Conservation (phyloP, 2,797 vertebrate species). For the Rhodeus uyekii region DNA sequence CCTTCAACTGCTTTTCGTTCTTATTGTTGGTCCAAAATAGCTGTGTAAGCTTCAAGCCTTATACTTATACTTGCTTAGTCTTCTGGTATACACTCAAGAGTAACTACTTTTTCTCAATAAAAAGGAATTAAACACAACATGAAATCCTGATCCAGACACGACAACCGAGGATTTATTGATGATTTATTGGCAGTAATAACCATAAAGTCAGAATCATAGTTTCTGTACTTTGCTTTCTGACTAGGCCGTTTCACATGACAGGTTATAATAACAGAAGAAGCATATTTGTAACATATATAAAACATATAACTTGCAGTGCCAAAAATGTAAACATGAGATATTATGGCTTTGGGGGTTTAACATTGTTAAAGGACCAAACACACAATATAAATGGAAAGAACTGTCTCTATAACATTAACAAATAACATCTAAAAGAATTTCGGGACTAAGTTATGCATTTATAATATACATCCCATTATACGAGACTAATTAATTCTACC, state of each 20-base stretch:
- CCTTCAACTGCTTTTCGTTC: not conserved
- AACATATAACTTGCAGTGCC: slow-evolving; percentile 29
- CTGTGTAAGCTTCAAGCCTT: not conserved
- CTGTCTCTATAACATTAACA: not conserved
- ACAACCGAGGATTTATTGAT: not conserved
- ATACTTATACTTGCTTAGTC: not conserved
- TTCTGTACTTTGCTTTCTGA: slow-evolving; percentile 51
- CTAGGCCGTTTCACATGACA: slow-evolving; percentile 46
- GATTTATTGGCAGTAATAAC: slow-evolving; percentile 84
- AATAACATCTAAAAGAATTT: not conserved
- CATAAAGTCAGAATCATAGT: slow-evolving; percentile 72
- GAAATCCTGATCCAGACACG: not conserved
- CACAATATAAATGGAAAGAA: not conserved
- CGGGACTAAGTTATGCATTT: not conserved
- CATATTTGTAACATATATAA: slow-evolving; percentile 11
- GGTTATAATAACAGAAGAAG: slow-evolving; percentile 36
- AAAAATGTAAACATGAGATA: slow-evolving; percentile 40
- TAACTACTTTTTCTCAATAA: not conserved
- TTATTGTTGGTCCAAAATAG: not conserved
- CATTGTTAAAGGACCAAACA: not conserved
- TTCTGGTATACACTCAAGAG: not conserved
- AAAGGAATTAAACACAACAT: not conserved
- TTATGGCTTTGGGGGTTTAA: slow-evolving; percentile 51
- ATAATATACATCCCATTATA: slow-evolving; percentile 29
- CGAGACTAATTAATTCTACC: not conserved